Conservation (phyloP, 1,140 invertebrate genomes). For the Cydia amplana region DNA sequence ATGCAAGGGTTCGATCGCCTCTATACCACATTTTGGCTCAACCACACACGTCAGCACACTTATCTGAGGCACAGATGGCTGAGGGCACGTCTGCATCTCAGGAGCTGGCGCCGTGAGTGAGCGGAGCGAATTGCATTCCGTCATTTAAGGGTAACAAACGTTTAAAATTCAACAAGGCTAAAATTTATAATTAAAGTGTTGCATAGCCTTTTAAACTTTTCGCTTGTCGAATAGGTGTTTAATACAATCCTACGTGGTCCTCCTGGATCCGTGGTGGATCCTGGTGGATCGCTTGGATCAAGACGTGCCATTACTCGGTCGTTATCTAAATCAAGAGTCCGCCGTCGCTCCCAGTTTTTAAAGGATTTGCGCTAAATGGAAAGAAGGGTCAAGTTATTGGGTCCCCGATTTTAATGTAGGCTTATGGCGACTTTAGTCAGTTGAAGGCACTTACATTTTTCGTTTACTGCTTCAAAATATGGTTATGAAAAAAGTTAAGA, state of each 20-base stretch:
- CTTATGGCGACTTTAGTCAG: slow-evolving; percentile 13
- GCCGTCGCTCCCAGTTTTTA: slow-evolving; percentile 22
- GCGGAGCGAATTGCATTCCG: not conserved
- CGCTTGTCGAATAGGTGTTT: not conserved
- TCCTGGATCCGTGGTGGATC: too few species aligned
- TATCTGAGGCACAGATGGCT: not conserved
- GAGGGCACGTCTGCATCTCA: not conserved
- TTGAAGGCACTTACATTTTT: slow-evolving; percentile 17
- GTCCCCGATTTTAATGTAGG: slow-evolving; percentile 18
- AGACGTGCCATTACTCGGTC: slow-evolving; percentile 15
- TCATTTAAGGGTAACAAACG: too few species aligned
- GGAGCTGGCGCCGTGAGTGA: not conserved
- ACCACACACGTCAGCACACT: not conserved
- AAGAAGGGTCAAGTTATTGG: slow-evolving; percentile 20
- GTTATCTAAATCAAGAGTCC: slow-evolving; percentile 32
- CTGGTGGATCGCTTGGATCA: not conserved
- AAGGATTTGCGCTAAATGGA: slow-evolving; percentile 31
- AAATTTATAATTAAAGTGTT: not conserved
- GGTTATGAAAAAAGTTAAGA: slow-evolving; percentile 1
- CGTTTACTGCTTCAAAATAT: slow-evolving; percentile 6
- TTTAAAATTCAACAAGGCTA: too few species aligned
- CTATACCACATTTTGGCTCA: not conserved
- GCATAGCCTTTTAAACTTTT: not conserved
- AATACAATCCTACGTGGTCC: not conserved
- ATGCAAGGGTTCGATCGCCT: not conserved